phyloP scores from a whole-genome alignment of 2,888 invertebrate genomes.

The Cantharis lateralis region DNA sequence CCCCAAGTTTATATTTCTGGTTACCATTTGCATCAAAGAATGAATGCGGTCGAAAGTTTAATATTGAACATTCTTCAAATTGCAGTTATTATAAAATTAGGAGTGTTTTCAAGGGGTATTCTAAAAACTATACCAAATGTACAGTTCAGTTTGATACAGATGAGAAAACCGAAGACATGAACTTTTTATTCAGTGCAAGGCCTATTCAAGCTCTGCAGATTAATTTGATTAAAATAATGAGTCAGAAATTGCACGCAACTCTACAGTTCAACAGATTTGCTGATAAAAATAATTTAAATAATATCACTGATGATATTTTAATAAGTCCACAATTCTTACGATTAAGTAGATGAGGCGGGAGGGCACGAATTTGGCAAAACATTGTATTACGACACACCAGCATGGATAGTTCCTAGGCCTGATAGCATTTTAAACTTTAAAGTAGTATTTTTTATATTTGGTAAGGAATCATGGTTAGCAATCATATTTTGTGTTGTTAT shows the following conservation, averaged over 20 bases:
- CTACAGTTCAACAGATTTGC: background rate
- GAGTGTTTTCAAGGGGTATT: background rate
- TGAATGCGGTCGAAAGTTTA: background rate
- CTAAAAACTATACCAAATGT: background rate
- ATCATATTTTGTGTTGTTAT: too few relatives aligned
- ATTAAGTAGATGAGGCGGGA: background rate
- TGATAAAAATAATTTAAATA: background rate
- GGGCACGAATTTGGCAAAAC: background rate
- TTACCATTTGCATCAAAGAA: background rate
- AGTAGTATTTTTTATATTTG: too few relatives aligned
- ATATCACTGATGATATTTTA: background rate
- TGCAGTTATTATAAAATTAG: background rate
- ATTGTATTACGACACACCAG: too few relatives aligned
- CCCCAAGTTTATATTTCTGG: background rate
- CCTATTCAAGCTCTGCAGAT: too few relatives aligned
- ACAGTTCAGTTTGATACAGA: background rate
- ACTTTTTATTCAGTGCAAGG: too few relatives aligned
- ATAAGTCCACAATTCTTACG: background rate
- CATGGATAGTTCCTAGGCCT: too few relatives aligned
- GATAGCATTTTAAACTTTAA: too few relatives aligned
- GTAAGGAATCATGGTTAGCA: too few relatives aligned
- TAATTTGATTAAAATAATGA: background rate
- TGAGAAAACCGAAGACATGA: too few relatives aligned
- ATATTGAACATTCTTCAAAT: background rate
- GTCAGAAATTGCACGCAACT: background rate